These are phyloP conservation scores for Parazoanthus darwini DNA, from an alignment of 92 coral and sea anemone species.

Conservation along the genomic window DNA sequence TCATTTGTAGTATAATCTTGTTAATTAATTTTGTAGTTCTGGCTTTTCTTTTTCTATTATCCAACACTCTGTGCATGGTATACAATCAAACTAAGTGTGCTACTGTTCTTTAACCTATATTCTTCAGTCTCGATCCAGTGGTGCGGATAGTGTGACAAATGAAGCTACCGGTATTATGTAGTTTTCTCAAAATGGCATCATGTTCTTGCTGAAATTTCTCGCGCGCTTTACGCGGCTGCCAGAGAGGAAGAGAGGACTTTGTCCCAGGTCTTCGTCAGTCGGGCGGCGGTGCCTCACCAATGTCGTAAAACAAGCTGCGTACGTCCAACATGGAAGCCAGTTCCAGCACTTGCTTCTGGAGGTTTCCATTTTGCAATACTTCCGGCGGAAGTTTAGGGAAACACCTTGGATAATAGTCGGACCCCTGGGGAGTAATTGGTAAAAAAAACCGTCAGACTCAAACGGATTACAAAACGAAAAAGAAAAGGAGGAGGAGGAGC, in stretches of 20 bases:
- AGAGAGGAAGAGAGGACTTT: neutral
- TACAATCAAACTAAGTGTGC: neutral
- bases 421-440: conserved; percentile 59
- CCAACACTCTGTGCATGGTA: neutral
- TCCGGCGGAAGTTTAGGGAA: conserved; percentile 90
- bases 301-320: conserved; percentile 85
- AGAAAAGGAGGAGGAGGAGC: too few species aligned
- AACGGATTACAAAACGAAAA: neutral
- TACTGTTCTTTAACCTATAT: neutral
- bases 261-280: conserved; percentile 46
- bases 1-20: neutral
- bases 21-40: neutral
- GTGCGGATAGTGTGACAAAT: neutral
- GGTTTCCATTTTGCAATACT: conserved; percentile 77
- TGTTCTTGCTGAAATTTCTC: neutral
- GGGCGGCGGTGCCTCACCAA: conserved; percentile 87
- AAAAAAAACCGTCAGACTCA: neutral
- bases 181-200: neutral
- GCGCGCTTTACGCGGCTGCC: neutral
- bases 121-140: neutral
- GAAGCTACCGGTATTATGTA: neutral
- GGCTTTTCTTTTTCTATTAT: neutral
- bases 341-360: conserved; percentile 85
- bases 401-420: conserved; percentile 91
- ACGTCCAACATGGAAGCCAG: conserved; percentile 94